Evolutionary conservation across 2,113 vertebrate species (phyloP), one percentile per base, ranked within the genome.

Genomic region (Malurus alboscapulatus): DNA sequence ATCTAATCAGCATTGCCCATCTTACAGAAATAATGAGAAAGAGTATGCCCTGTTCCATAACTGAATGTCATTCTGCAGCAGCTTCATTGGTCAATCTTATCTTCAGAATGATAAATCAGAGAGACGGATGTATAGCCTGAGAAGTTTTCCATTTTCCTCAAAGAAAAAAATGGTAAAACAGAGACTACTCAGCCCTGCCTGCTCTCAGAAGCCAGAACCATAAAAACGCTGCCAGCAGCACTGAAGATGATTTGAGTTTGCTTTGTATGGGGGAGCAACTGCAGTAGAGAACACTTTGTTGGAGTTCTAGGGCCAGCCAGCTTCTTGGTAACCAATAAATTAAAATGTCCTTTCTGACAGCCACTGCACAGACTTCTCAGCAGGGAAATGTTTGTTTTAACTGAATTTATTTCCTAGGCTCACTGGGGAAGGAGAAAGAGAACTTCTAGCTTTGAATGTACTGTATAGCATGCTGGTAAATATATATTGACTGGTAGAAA

Each of bases 311-410:
- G 62, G 66, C 81, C 81, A 93, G 74, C 42, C 94, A 92, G 20
- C 24, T 91, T 91, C 74, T 88, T 69, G 57, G 73, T 61, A 95
- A 73, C 69, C 74, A 84, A 79, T 94, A 96, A 92, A 83, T 93
- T 92, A 93, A 91, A 81, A 85, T 3, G 74, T 89, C 82, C 66
- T 87, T 88, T 79, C 81, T 93, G 91, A 94, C 87, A 85, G 54
- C 59, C 84, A 76, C 66, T 89, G 69, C 24, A 50, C 69, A 84
- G 57, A 26, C 34, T 85, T 87, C 63, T 91, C 87, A 80, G 74
- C 63, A 85, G 75, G 63, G 58, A 87, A 92, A 92, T 69, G n/a
- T 81, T 94, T 88, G 77, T 77, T 87, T 92, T 89, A 81, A 89
- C 30, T 69, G 66, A 87, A 88, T 93, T 87, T 93, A 88, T 92